phyloP scores from a whole-genome alignment of 2,797 vertebrate genomes.

The Ispidina picta region DNA sequence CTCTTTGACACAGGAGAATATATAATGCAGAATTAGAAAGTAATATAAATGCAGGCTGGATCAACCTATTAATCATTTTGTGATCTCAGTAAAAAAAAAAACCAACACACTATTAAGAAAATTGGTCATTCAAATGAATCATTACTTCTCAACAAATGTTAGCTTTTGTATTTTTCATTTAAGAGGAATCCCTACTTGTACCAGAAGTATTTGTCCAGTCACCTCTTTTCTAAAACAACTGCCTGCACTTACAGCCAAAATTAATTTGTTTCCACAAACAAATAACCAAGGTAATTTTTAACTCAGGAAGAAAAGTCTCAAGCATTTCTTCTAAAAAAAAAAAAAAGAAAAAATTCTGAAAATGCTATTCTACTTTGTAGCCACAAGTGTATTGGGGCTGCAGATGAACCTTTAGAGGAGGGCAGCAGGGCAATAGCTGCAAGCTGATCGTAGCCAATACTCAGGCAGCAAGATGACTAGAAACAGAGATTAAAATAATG shows the following conservation, averaged over 20 bases:
- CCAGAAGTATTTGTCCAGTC: not conserved
- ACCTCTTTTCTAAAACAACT: not conserved
- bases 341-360: not conserved
- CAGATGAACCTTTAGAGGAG: not conserved
- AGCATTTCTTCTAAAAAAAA: not conserved
- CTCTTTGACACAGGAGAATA: conserved; percentile 29
- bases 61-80: conserved; percentile 60
- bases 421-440: not conserved
- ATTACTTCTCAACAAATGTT: conserved; percentile 65
- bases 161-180: conserved; percentile 28
- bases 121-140: conserved; percentile 51
- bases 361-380: not conserved
- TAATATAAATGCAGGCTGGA: conserved; percentile 41
- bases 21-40: conserved; percentile 33
- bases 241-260: not conserved
- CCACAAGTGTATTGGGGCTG: not conserved
- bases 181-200: not conserved
- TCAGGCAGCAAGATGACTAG: not conserved
- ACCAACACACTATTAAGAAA: conserved; percentile 30
- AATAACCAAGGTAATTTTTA: not conserved
- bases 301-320: not conserved
- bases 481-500: not conserved
- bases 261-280: not conserved
- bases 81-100: not conserved
- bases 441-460: not conserved